Base-by-base conservation (phyloP, 2,888 invertebrate genomes). In the Hypselothyrea guttata region DNA sequence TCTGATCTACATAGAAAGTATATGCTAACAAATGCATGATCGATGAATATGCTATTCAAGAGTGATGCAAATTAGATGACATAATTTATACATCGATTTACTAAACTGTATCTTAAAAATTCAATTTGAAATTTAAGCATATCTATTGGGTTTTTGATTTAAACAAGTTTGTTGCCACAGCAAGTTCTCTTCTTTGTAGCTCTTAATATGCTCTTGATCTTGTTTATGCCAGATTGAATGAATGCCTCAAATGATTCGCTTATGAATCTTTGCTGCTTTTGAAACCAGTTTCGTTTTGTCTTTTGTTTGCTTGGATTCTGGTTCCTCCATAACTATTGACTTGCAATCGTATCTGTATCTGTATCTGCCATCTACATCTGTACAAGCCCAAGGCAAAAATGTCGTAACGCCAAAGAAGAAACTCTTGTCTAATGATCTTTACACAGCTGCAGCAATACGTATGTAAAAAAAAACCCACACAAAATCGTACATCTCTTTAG, bases 321-420 rank as follows among this genome's bases (percentile, higher is more conserved):
- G 56, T 42, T 48, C 15, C 28, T 33, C 22, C 16, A 30, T 22
- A 34, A 34, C 37, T 33, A 13, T 35, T 41, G 45, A 40, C 53
- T 46, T 27, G 37, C 44, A 16, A 46, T 31, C 30, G 45, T 62
- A 48, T 63, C 61, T 62, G 30, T 48, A 57, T 56, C 65, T 11
- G 27, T 22, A 47, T 4, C 13, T 8, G 41, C 56, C 45, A n/a
- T n/a, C 61, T 62, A 34, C 52, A 57, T 56, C 65, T 11, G 27
- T 22, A 47, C 7, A 18, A n/a, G 41, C 56, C 45, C 30, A 47
- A 68, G 64, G 48, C 71, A 47, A 53, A 47, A 53, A 27, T 71
- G 66, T 59, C 56, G 71, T 51, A 64, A 71, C 38, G 52, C 52
- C n/a, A n/a, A n/a, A n/a, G n/a, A n/a, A n/a, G n/a, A n/a, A 55